Base-by-base conservation (phyloP, 2,113 vertebrate species). In the Canis aureus region DNA sequence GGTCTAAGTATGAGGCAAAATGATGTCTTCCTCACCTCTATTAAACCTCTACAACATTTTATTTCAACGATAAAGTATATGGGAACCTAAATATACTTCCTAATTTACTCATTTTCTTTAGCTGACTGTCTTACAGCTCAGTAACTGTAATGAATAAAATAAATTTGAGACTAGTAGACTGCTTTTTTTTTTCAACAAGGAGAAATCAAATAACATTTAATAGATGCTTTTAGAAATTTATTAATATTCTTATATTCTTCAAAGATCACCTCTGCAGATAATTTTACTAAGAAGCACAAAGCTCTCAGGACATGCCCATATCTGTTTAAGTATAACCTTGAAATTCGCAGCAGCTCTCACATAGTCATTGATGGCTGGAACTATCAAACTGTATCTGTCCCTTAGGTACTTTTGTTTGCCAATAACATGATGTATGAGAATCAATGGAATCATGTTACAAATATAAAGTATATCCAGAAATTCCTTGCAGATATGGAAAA, bases 201-300 rank as follows among this genome's bases (percentile, higher is more conserved):
- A 97, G 89, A 97, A 38, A 97, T 97, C 59, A 97, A 96, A 95
- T 97, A 89, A 74, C 12, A 60, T 88, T 95, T 97, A 87, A 95
- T 89, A 97, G 86, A 55, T 66, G 19, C 32, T 60, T 91, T 97
- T 94, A 93, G 55, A 96, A 94, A 98, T 92, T 92, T 96, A 97
- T 98, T 97, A 96, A 96, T 92, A 97, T 97, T 97, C 43, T 95
- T 82, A 92, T 57, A 92, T 87, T 98, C 94, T 82, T 97, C 93
- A 95, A 98, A 97, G 95, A 96, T 97, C 82, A 93, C 9, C 17
- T 74, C 23, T 85, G 38, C n/a, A 97, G 87, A 0, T 91, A 96
- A 98, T 98, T 98, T 97, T 78, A 90, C 15, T 90, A 94, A 91
- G 94, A 97, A 98, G 83, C 79, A 85, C 69, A 97, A 91, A 89